Evolutionary conservation across 2,797 vertebrate genomes (phyloP).

Genomic region (Leptodactylus fallax): DNA sequence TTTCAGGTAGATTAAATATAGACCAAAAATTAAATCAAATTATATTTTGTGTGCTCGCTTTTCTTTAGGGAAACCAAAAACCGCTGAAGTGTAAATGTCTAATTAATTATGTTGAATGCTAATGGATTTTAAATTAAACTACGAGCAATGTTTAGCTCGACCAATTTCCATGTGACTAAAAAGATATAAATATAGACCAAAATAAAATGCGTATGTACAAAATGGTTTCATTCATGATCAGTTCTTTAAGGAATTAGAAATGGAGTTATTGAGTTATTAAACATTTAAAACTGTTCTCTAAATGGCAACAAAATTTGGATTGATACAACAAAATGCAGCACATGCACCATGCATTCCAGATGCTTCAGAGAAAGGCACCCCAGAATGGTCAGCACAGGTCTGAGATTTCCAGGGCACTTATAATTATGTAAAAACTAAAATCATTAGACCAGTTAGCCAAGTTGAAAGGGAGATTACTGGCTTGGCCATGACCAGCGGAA

Average conservation of each 20-base stretch:
- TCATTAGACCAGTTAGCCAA: no score
- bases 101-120: slow-evolving; percentile 80
- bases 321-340: no score
- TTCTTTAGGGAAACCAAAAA: slow-evolving; percentile 76
- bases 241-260: background rate
- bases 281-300: background rate
- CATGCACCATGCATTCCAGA: no score
- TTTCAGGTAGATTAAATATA: slow-evolving; percentile 79
- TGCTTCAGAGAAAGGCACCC: no score
- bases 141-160: slow-evolving; percentile 73
- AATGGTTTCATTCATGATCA: background rate
- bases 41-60: slow-evolving; percentile 76
- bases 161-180: slow-evolving; percentile 68
- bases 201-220: slow-evolving; percentile 32
- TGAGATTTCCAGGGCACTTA: no score
- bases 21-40: slow-evolving; percentile 80
- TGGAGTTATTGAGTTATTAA: background rate
- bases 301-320: no score
- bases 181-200: slow-evolving; percentile 55
- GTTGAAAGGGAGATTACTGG: no score
- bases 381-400: no score
- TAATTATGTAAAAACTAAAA: no score
- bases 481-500: no score
- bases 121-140: slow-evolving; percentile 81
- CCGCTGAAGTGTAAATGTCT: slow-evolving; percentile 78